Evolutionary conservation across 2,797 vertebrate genomes (phyloP).

Genomic region (Sciaenops ocellatus): DNA sequence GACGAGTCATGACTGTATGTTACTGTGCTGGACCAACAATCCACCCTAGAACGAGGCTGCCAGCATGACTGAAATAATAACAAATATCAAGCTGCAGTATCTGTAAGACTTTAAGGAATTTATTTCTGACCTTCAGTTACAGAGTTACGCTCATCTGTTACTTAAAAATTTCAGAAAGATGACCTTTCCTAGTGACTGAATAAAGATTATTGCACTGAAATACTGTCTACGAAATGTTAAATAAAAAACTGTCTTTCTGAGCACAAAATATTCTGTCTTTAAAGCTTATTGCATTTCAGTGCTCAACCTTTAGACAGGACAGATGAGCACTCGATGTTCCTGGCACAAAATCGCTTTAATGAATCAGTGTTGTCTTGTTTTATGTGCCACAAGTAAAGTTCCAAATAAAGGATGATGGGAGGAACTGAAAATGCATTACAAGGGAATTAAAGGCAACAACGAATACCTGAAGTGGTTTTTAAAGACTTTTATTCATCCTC

Average conservation of each 20-base stretch:
- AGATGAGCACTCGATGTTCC: not conserved
- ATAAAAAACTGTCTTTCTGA: not conserved
- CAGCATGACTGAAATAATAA: no score
- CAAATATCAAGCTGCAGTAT: no score
- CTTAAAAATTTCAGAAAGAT: not conserved
- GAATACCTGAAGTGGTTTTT: not conserved
- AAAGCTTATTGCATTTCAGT: not conserved
- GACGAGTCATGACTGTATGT: no score
- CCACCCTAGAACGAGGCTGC: no score
- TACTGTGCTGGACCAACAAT: not conserved
- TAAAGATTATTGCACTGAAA: not conserved
- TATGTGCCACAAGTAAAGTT: not conserved
- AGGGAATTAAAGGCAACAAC: not conserved
- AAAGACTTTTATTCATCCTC: not conserved
- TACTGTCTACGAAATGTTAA: not conserved
- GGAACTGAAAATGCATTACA: not conserved
- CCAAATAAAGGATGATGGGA: not conserved
- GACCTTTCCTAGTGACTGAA: conserved; percentile 14
- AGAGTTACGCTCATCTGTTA: not conserved
- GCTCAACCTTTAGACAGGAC: not conserved
- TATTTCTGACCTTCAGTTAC: conserved; percentile 9
- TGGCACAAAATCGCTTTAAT: not conserved
- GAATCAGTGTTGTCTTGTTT: conserved; percentile 8
- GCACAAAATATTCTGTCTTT: not conserved
- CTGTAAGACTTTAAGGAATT: not conserved